Percentiles rank a stretch among this genome's conserved stretches.
Evolutionary conservation across 2,113 vertebrate species (phyloP).

Genomic region (Pao palembangensis): DNA sequence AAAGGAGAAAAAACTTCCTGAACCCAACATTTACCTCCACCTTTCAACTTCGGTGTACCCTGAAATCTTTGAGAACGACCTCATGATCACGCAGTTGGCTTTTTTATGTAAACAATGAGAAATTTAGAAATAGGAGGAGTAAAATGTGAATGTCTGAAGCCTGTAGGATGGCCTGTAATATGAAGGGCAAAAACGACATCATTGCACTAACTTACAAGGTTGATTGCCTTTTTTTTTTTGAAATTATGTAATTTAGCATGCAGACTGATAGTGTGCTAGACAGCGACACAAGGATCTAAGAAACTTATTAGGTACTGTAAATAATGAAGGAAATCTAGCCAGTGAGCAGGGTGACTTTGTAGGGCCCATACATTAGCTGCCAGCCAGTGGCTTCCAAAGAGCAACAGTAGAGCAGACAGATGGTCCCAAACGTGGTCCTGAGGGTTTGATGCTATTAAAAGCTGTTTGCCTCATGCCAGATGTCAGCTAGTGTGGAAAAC

Average conservation of each 20-base stretch:
- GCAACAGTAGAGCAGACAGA: constrained; percentile 86
- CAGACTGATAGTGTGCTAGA: no score
- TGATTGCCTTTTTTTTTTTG: no score
- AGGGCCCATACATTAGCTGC: constrained; percentile 84
- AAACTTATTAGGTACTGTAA: constrained; percentile 37
- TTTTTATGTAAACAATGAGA: constrained; percentile 12
- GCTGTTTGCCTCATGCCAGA: constrained; percentile 87
- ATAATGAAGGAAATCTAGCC: constrained; percentile 64
- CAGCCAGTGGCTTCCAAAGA: constrained; percentile 69
- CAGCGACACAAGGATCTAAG: constrained; percentile 48
- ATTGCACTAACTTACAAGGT: no score
- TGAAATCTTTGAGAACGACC: constrained; percentile 20
- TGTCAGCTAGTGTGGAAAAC: constrained; percentile 37
- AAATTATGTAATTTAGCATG: no score
- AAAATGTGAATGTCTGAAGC: neutral
- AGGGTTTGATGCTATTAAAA: constrained; percentile 83
- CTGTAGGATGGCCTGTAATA: neutral
- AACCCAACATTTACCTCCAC: constrained; percentile 45
- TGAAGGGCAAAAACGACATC: no score
- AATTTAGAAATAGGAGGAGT: neutral
- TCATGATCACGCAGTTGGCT: neutral
- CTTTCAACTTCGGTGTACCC: constrained; percentile 22
- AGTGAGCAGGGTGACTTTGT: constrained; percentile 73
- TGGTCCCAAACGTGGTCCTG: constrained; percentile 82
- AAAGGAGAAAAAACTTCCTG: constrained; percentile 75